Evolutionary conservation across 2,888 invertebrate genomes (phyloP), one percentile per base, ranked within the genome.

Genomic region (Eupithecia dodoneata): DNA sequence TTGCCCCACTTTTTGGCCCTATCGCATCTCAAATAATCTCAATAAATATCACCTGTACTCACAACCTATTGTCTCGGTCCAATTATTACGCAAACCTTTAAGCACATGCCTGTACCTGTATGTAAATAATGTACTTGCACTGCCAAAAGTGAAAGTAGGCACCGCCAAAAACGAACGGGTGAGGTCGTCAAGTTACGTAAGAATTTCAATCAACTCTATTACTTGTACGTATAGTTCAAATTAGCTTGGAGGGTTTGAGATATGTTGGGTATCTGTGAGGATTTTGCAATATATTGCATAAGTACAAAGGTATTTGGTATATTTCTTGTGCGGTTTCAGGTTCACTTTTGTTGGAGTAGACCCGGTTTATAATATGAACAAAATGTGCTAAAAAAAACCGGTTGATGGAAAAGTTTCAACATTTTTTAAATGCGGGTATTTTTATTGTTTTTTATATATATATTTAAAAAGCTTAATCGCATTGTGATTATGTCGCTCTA

Each of bases 101-200:
- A 45, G 45, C 41, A 15, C 41, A 55, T 65, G 15, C 49, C 66
- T 44, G 67, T 69, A 73, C 66, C 41, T 67, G 5, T 55, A 44
- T 47, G 18, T 75, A 52, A 67, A 63, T 70, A 71, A 47, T 67
- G 75, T 83, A 83, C 83, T 83, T 80, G 83, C 82, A 82, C 84
- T 81, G 84, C 86, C 83, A 87, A 90, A 91, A 91, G 91, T 91
- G 91, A 91, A 91, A 91, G 91, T 89, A 76, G 87, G 84, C 82
- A 82, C 82, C 79, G 81, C 90, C 90, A 88, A 91, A 91, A 87
- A 87, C 85, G 88, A 86, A 87, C 85, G 77, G 84, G 81, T 83
- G 88, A 90, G 90, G 90, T 87, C 89, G 87, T 71, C 81, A 72
- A 2, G 80, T 91, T 90, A 88, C 90, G 85, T 74, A 74, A 76